Percentiles rank a stretch among this genome's conserved stretches.
Conservation (phyloP, 2,888 invertebrate species). For the Nysson spinosus region DNA sequence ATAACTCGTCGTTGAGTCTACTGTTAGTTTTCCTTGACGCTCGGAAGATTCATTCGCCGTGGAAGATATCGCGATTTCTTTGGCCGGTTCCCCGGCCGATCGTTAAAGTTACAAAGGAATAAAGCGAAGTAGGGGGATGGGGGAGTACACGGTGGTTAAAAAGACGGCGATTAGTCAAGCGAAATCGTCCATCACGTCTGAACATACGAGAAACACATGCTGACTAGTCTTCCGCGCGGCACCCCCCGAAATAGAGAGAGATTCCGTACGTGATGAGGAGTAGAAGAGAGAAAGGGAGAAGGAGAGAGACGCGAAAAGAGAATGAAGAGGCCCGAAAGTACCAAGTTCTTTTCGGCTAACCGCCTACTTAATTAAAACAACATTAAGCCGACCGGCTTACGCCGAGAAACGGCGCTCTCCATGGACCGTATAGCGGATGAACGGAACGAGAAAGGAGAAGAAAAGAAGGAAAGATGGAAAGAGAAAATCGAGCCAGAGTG, state of each 20-base stretch:
- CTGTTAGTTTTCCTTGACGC: constrained; percentile 7
- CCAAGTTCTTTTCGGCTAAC: constrained; percentile 68
- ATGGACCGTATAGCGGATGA: constrained; percentile 52
- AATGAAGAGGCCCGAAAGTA: constrained; percentile 52
- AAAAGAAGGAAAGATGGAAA: constrained; percentile 13
- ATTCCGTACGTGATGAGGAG: too few species aligned
- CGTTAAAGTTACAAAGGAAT: constrained; percentile 18
- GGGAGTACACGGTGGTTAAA: constrained; percentile 45
- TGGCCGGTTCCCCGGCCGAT: constrained; percentile 15
- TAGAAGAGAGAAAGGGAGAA: constrained; percentile 56
- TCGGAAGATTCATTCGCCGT: constrained; percentile 1
- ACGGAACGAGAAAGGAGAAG: constrained; percentile 39
- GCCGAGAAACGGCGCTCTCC: constrained; percentile 44
- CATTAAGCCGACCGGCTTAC: constrained; percentile 66
- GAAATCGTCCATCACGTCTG: constrained; percentile 78
- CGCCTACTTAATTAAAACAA: constrained; percentile 77
- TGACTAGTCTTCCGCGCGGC: constrained; percentile 51
- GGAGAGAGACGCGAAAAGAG: constrained; percentile 57
- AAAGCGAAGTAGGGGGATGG: neutral
- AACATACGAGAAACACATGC: constrained; percentile 77
- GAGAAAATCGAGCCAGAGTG: constrained; percentile 3
- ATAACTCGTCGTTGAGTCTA: too few species aligned
- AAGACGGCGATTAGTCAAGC: constrained; percentile 76
- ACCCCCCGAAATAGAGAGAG: constrained; percentile 71
- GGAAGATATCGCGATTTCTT: constrained; percentile 35